Evolutionary conservation across 2,113 vertebrate species (phyloP).

Genomic region (Melierax canorus): DNA sequence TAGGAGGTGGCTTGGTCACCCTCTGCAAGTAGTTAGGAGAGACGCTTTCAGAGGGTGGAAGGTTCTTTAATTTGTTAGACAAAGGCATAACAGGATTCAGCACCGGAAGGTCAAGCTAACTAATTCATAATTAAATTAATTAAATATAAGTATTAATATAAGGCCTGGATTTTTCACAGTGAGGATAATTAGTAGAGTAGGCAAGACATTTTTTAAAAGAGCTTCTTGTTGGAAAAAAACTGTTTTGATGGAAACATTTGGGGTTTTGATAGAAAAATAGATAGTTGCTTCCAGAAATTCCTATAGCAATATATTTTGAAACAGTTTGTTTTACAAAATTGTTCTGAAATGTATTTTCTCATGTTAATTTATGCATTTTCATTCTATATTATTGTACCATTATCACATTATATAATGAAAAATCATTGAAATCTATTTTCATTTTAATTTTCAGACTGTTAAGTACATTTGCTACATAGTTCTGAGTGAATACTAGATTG

Average conservation of each 20-base stretch:
- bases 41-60: neutral
- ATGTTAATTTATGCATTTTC: neutral
- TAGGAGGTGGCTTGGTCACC: neutral
- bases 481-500: neutral
- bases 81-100: conserved; percentile 3
- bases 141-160: neutral
- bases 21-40: neutral
- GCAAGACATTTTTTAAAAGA: neutral
- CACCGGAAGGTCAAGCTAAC: neutral
- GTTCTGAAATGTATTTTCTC: neutral
- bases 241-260: neutral
- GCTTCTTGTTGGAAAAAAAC: neutral
- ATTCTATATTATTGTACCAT: neutral
- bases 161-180: neutral
- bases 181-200: neutral
- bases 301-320: neutral
- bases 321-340: neutral
- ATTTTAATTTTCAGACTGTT: conserved; percentile 19
- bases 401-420: neutral
- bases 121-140: neutral
- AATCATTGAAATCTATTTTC: neutral
- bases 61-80: neutral
- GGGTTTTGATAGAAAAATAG: neutral
- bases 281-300: neutral
- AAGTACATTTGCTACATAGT: neutral